These are phyloP conservation scores for Phaonia tiefii DNA, from an alignment of 2,888 invertebrate species.

Conservation along the genomic window DNA sequence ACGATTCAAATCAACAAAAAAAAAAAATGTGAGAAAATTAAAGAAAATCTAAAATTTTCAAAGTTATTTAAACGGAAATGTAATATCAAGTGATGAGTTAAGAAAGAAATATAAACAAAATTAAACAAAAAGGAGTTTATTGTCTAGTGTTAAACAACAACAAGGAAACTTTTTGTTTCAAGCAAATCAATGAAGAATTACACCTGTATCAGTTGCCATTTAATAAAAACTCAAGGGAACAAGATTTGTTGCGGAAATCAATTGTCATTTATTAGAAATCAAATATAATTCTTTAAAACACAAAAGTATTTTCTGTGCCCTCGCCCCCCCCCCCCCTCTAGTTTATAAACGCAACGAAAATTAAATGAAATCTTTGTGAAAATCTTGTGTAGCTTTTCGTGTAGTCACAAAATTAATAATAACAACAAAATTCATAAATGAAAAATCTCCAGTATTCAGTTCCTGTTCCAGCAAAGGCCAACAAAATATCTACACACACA, in stretches of 20 bases:
- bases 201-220: neutral
- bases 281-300: neutral
- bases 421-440: neutral
- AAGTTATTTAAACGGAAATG: neutral
- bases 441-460: slow-evolving; percentile 38
- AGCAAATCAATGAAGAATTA: neutral
- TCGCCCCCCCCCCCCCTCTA: too few relatives aligned
- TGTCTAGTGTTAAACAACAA: too few relatives aligned
- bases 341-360: too few relatives aligned
- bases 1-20: slow-evolving; percentile 51
- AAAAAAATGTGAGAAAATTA: slow-evolving; percentile 26
- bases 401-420: slow-evolving; percentile 38
- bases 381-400: slow-evolving; percentile 29
- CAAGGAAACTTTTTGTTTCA: neutral
- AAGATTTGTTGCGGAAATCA: neutral
- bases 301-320: neutral
- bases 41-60: slow-evolving; percentile 17
- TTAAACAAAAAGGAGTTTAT: neutral
- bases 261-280: neutral
- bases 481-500: too few relatives aligned
- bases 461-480: slow-evolving; percentile 47
- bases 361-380: slow-evolving; percentile 10
- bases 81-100: neutral
- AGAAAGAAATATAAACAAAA: neutral
- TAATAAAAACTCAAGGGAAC: neutral